A percentile compares a stretch with the other conserved stretches of the same genome.
These are phyloP conservation scores for Yponomeuta plumbellus DNA, from an alignment of 2,888 invertebrate genomes.

Conservation along the genomic window DNA sequence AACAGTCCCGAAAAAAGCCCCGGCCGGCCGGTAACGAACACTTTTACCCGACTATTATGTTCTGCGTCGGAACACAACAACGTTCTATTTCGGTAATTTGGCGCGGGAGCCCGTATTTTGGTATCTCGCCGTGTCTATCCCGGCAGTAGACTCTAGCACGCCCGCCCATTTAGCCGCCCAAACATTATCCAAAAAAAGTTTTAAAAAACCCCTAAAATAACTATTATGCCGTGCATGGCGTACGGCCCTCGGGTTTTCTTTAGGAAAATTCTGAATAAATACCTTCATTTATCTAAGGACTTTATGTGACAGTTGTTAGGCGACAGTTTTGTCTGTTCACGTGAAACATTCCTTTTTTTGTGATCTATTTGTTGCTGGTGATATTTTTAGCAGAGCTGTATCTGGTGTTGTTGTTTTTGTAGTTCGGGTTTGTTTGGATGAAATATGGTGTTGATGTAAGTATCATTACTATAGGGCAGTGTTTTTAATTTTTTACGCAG, in stretches of 20 bases:
- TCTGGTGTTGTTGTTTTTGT: slow-evolving; percentile 31
- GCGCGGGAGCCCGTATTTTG: slow-evolving; percentile 42
- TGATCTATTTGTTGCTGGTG: slow-evolving; percentile 39
- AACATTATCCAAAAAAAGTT: slow-evolving; percentile 16
- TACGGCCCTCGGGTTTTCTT: slow-evolving; percentile 51
- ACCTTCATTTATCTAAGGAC: slow-evolving; percentile 23
- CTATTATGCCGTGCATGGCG: slow-evolving; percentile 59
- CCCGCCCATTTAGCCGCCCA: slow-evolving; percentile 33
- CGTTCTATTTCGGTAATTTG: slow-evolving; percentile 50
- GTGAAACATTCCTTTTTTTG: slow-evolving; percentile 50
- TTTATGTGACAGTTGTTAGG: neutral
- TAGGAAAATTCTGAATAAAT: slow-evolving; percentile 49
- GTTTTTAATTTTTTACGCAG: no score
- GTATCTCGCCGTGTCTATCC: slow-evolving; percentile 32
- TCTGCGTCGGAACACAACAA: neutral
- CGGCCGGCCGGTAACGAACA: neutral
- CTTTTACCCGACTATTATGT: neutral
- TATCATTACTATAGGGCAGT: no score
- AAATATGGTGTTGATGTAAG: slow-evolving; percentile 53
- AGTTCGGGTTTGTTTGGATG: slow-evolving; percentile 26
- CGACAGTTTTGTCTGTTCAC: slow-evolving; percentile 26
- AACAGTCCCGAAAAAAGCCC: no score
- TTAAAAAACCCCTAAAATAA: slow-evolving; percentile 24
- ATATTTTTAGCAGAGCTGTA: slow-evolving; percentile 31
- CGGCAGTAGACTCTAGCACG: slow-evolving; percentile 38